These are phyloP conservation scores for Nasua narica DNA, from an alignment of 2,797 vertebrate genomes.

Conservation along the genomic window DNA sequence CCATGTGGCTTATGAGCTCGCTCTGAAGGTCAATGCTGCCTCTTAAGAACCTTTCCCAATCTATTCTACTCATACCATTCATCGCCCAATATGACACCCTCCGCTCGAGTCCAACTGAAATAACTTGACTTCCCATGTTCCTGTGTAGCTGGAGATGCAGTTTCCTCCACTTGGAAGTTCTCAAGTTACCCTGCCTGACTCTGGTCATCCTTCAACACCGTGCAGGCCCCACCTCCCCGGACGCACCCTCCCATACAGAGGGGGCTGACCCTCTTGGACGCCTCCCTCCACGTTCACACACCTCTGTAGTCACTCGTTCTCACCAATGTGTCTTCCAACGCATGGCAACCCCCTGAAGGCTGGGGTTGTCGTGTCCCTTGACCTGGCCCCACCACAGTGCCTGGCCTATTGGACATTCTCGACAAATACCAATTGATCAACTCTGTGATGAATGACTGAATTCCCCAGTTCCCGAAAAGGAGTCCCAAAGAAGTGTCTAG, in stretches of 20 bases:
- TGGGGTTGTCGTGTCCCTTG: not conserved
- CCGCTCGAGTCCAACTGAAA: not conserved
- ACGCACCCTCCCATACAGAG: not conserved
- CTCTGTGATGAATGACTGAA: not conserved
- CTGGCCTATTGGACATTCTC: not conserved
- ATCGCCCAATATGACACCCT: not conserved
- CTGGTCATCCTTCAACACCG: not conserved
- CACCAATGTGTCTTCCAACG: not conserved
- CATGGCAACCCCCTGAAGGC: not conserved
- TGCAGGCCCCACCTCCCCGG: not conserved
- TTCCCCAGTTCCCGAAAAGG: not conserved
- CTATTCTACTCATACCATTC: not conserved
- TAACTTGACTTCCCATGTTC: not conserved
- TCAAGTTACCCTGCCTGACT: not conserved
- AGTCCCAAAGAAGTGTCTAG: not conserved
- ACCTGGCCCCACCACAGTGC: not conserved
- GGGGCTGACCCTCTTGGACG: not conserved
- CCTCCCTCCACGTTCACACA: too few species aligned
- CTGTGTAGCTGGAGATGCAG: not conserved
- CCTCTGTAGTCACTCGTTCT: not conserved
- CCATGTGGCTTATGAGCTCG: not conserved
- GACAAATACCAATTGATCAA: not conserved
- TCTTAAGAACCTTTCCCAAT: not conserved
- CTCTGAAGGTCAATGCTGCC: not conserved
- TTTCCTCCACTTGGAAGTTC: not conserved